Base-by-base conservation (phyloP, 2,797 vertebrate species). In the Neopelma chrysocephalum region DNA sequence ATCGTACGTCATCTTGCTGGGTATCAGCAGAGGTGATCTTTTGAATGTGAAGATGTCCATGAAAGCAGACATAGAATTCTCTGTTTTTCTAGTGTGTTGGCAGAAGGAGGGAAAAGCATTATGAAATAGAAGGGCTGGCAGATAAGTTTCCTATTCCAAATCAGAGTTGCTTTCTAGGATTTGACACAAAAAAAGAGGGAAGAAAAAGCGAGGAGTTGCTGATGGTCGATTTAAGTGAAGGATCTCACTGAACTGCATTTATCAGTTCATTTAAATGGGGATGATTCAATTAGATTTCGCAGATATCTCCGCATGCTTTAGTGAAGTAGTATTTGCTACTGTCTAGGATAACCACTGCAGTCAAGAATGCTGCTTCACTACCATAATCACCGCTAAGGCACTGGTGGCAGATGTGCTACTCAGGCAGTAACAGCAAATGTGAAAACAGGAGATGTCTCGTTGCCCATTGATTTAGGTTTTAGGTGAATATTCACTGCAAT, bases 71-170 rank as follows among this genome's bases (percentile, higher is more conserved):
- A 31, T 3, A 15, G 36, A 90, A 82, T 85, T 73, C 51, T 36
- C 1, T 43, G 68, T 85, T 89, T 38, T 85, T 82, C 53, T 50
- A 40, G 25, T 34, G 31, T 36, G 23, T 18, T 94, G 71, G 32
- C 60, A 82, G 54, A 20, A 91, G 53, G 69, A 82, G 29, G 23
- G 84, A 81, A 76, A 31, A 3, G 3, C 16, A 4, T 36, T 65
- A 43, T 20, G 70, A 87, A 77, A 70, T 0, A 0, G 47, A 78
- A 50, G 26, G 31, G 15, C n/a, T 93, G 50, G 38, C 58, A 68
- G 43, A 94, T 87, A 42, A 68, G n/a, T 93, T 95, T 97, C 92
- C 51, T 80, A 89, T 95, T 94, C 84, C 88, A 43, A 77, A 69
- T 60, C 72, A 90, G 54, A 82, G 38, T 62, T 93, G 34, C 78